Conservation (phyloP, 2,797 vertebrate genomes). For the Sphenodon punctatus region DNA sequence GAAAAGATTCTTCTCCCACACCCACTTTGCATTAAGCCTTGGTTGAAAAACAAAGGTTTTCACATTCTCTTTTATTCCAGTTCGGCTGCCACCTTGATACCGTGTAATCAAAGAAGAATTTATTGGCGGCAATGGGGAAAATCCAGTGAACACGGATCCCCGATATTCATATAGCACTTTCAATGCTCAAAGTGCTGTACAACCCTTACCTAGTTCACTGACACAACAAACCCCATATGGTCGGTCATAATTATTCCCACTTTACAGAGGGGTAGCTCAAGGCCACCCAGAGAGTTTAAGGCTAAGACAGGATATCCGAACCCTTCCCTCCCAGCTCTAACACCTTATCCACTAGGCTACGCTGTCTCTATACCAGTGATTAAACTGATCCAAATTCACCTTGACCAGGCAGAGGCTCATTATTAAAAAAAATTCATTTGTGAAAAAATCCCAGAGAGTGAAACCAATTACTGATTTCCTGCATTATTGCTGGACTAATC, state of each 20-base stretch:
- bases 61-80: not conserved
- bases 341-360: no score
- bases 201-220: no score
- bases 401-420: not conserved
- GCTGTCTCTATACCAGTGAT: not conserved
- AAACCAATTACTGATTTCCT: constrained; percentile 33
- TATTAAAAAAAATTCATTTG: not conserved
- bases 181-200: no score
- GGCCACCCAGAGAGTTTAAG: no score
- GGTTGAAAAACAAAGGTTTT: not conserved
- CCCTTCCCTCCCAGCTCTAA: no score
- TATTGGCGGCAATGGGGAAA: no score
- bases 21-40: not conserved
- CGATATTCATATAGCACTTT: no score
- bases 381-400: not conserved
- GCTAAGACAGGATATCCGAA: no score
- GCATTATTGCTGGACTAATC: constrained; percentile 20
- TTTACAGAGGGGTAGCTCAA: no score
- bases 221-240: no score
- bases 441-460: not conserved
- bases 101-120: not conserved
- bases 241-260: no score
- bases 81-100: not conserved
- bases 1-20: constrained; percentile 14
- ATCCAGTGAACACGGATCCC: no score